Percentiles rank a stretch among this genome's conserved stretches.
Conservation (phyloP, 1,140 invertebrate species). For the Centruroides sculpturatus region DNA sequence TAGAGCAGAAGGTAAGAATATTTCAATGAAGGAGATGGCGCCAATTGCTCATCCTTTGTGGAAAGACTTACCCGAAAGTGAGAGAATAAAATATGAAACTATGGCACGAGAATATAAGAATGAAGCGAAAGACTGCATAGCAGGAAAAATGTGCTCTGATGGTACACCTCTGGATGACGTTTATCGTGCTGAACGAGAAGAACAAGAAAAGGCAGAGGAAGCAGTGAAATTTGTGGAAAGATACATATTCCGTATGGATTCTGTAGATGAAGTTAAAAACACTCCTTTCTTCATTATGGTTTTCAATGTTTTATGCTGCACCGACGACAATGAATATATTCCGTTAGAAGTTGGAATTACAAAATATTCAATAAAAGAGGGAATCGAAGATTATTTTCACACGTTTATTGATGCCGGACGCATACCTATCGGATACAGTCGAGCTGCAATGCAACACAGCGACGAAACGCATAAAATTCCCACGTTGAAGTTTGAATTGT, state of each 20-base stretch:
- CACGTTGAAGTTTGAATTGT: no score
- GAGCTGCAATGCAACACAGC: neutral
- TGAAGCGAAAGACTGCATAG: no score
- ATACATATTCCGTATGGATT: no score
- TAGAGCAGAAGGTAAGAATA: conserved; percentile 1
- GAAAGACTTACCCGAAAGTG: neutral
- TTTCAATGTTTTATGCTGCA: conserved; percentile 8
- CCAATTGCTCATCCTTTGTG: conserved; percentile 5
- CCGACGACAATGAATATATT: neutral
- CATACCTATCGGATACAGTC: conserved; percentile 4
- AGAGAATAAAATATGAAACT: no score
- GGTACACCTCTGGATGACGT: no score
- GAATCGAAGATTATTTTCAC: conserved; percentile 3
- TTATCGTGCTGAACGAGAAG: no score
- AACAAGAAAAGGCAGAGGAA: no score
- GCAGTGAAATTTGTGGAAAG: no score
- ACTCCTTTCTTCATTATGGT: conserved; percentile 1
- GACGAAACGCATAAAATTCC: no score
- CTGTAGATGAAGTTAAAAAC: no score
- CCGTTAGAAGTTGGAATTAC: conserved; percentile 11
- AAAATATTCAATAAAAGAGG: conserved; percentile 10
- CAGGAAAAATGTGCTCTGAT: no score
- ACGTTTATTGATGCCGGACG: conserved; percentile 5
- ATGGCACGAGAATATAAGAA: no score
- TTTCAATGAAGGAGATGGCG: neutral